A percentile compares a stretch with the other conserved stretches of the same genome.
phyloP scores from a whole-genome alignment of 2,888 invertebrate species.

The Leptogaster cylindrica region DNA sequence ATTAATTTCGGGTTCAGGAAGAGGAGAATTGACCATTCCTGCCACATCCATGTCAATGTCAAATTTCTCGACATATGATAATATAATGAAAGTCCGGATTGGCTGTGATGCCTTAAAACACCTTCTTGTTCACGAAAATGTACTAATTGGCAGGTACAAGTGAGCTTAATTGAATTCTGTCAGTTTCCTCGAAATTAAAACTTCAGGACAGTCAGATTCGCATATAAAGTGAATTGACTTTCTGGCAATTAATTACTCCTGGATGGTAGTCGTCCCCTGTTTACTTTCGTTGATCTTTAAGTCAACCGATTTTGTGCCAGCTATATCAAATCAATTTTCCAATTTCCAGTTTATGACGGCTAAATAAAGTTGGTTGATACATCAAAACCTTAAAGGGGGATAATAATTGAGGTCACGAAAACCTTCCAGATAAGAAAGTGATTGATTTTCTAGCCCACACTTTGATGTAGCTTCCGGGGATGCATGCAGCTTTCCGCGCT shows the following conservation, averaged over 20 bases:
- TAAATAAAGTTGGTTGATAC: conserved; percentile 18
- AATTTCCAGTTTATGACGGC: conserved; percentile 30
- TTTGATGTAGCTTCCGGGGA: conserved; percentile 32
- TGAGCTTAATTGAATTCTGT: conserved; percentile 39
- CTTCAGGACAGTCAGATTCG: conserved; percentile 32
- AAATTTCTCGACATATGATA: conserved; percentile 33
- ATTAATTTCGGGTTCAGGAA: conserved; percentile 12
- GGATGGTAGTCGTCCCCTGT: conserved; percentile 16
- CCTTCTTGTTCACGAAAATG: conserved; percentile 20
- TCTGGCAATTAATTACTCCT: conserved; percentile 28
- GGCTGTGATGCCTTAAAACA: conserved; percentile 31
- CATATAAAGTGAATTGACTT: conserved; percentile 17
- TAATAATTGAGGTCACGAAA: conserved; percentile 45
- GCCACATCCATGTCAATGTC: conserved; percentile 31
- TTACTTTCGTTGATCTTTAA: conserved; percentile 4
- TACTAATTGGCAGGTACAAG: conserved; percentile 36
- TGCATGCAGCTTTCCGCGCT: conserved; percentile 10
- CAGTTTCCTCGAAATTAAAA: conserved; percentile 39
- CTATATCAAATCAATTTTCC: conserved; percentile 17
- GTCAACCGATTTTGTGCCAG: conserved; percentile 6
- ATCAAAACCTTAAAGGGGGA: conserved; percentile 28
- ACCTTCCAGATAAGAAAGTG: conserved; percentile 46
- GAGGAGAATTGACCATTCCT: conserved; percentile 10
- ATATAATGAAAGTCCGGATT: conserved; percentile 39
- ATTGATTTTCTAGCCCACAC: conserved; percentile 38